These are phyloP conservation scores for Littorina saxatilis DNA, from an alignment of 1,140 invertebrate genomes.

Conservation along the genomic window DNA sequence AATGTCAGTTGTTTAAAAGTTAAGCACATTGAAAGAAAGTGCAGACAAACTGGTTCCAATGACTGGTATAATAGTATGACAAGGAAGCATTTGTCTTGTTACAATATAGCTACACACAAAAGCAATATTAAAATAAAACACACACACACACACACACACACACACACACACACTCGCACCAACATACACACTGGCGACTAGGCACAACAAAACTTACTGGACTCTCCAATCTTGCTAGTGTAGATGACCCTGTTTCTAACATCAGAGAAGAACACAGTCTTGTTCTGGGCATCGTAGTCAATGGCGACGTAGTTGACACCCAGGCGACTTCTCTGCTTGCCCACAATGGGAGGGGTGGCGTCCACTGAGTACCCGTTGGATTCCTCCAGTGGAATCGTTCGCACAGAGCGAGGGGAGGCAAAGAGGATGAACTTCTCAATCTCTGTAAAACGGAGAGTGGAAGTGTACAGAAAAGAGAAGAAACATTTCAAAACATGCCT, in stretches of 20 bases:
- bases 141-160: background rate
- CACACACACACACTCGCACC: background rate
- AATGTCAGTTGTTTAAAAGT: too few species aligned
- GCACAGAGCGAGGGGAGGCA: slow-evolving; percentile 97
- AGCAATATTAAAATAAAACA: too few species aligned
- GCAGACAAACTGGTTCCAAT: too few species aligned
- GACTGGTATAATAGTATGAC: too few species aligned
- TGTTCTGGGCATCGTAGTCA: slow-evolving; percentile 93
- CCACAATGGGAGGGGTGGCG: slow-evolving; percentile 84
- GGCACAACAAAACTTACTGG: slow-evolving; percentile 75
- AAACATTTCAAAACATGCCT: too few species aligned
- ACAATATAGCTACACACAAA: background rate
- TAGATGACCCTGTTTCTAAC: slow-evolving; percentile 98
- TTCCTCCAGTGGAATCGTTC: slow-evolving; percentile 94
- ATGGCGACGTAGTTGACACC: slow-evolving; percentile 95
- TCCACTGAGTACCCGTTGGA: slow-evolving; percentile 80
- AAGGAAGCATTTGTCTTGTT: too few species aligned
- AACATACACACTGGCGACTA: background rate
- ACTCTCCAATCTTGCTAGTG: slow-evolving; percentile 91
- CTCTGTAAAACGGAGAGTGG: slow-evolving; percentile 77
- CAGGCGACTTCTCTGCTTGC: slow-evolving; percentile 82
- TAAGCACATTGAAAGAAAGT: too few species aligned
- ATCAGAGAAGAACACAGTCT: slow-evolving; percentile 97
- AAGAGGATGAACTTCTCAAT: slow-evolving; percentile 97
- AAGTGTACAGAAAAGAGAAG: too few species aligned